Percentiles rank a stretch among this genome's conserved stretches.
Evolutionary conservation across 2,797 vertebrate genomes (phyloP).

Genomic region (Salmo trutta): DNA sequence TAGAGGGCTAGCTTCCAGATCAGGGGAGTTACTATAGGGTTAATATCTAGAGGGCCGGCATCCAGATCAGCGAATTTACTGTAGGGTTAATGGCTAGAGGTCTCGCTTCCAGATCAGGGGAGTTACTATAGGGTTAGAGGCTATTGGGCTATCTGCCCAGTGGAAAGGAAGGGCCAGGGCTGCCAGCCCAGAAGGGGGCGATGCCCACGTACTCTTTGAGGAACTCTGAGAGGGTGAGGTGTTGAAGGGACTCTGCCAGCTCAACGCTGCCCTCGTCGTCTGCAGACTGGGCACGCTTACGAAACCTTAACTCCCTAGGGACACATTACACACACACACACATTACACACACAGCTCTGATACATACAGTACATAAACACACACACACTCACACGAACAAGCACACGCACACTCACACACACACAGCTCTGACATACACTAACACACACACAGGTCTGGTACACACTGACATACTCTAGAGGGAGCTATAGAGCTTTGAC

Average conservation of each 20-base stretch:
- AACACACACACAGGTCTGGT: not conserved
- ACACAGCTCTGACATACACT: conserved; percentile 38
- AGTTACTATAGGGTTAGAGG: not conserved
- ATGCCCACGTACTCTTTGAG: conserved; percentile 82
- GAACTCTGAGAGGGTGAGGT: conserved; percentile 84
- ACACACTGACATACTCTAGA: conserved; percentile 37
- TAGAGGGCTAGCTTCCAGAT: not conserved
- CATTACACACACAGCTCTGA: conserved; percentile 37
- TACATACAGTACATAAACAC: not conserved
- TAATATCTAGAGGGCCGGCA: not conserved
- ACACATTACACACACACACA: not conserved
- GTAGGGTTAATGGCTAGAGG: not conserved
- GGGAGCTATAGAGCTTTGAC: conserved; percentile 17
- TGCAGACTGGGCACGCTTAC: conserved; percentile 77
- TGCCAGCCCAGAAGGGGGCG: conserved; percentile 3
- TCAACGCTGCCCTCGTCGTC: conserved; percentile 78
- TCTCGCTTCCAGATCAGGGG: not conserved
- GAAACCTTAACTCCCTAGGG: conserved; percentile 78
- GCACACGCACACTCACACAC: conserved; percentile 16
- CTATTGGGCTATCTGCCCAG: not conserved
- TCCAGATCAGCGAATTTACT: not conserved
- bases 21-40: not conserved
- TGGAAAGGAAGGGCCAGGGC: conserved; percentile 7
- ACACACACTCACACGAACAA: conserved; percentile 30
- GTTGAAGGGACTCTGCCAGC: conserved; percentile 79